A percentile compares a stretch with the other conserved stretches of the same genome.
Evolutionary conservation across 2,113 vertebrate species (phyloP).

Genomic region (Ibidorhyncha struthersii): DNA sequence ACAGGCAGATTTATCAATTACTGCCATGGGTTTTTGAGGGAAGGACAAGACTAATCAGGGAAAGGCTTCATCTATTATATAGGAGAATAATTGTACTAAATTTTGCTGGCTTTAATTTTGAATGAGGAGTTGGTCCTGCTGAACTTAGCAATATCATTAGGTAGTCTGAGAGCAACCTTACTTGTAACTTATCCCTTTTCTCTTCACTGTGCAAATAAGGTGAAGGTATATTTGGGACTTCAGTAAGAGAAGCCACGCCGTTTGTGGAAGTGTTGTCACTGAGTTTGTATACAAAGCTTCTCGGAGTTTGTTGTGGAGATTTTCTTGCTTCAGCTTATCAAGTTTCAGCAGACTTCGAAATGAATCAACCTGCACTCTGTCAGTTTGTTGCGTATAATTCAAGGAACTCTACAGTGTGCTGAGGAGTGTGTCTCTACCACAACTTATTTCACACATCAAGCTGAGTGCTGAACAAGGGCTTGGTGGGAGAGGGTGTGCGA

Average conservation of each 20-base stretch:
- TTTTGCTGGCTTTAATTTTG: background rate
- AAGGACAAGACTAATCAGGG: background rate
- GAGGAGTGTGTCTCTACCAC: background rate
- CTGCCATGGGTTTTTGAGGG: rapidly evolving
- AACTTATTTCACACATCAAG: background rate
- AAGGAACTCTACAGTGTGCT: background rate
- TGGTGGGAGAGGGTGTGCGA: background rate
- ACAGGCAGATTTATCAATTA: background rate
- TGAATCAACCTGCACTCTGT: background rate
- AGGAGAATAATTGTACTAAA: background rate
- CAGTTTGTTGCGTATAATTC: background rate
- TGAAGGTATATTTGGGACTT: background rate
- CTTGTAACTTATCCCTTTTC: background rate
- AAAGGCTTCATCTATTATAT: background rate
- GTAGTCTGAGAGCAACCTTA: background rate
- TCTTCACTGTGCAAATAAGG: background rate
- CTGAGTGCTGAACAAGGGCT: background rate
- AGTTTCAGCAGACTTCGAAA: background rate
- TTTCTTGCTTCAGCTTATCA: background rate
- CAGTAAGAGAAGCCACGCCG: rapidly evolving
- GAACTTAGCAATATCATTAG: background rate
- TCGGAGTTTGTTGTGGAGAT: background rate
- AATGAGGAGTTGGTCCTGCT: background rate
- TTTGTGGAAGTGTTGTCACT: background rate
- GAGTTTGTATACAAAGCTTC: background rate